Evolutionary conservation across 1,140 invertebrate genomes (phyloP), one percentile per base, ranked within the genome.

Genomic region (Phocides pigmalion): DNA sequence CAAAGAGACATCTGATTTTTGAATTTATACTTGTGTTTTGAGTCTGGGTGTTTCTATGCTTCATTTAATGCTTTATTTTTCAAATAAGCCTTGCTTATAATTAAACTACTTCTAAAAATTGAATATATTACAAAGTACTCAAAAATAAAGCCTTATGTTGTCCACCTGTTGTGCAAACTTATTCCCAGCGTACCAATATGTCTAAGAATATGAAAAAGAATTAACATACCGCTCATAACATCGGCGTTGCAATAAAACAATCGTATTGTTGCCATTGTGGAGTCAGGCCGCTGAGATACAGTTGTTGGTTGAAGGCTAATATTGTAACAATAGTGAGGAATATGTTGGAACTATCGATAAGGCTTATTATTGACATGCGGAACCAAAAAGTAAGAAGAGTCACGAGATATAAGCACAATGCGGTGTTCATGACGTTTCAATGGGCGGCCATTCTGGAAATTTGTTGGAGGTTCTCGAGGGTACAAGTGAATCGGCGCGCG

Each of bases 401-500:
- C 35, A 37, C 28, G 16, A 47, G 56, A 61, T 37, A 61, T 61
- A 61, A 61, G 69, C 72, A 90, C 88, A 90, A 90, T 90, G 76
- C 72, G 35, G 20, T 4, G 58, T 11, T 37, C 32, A 39, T 87
- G 88, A 90, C 88, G 85, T 87, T 85, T 90, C 64, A 90, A 90
- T 90, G 84, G 88, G 64, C 68, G 37, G 67, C 72, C 71, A 72
- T 76, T 74, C 72, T 81, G 80, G 73, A 90, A 90, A 89, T 90
- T 90, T 90, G 88, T 87, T 82, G 72, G 72, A 73, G 65, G 72
- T 73, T 68, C 58, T 70, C 50, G 53, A 49, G 46, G 66, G 63
- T 74, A 72, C 75, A 72, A 73, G 78, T 73, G 74, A 71, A 69
- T 72, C 76, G 72, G 73, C 81, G 78, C 81, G 68, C 66, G 81